Evolutionary conservation across 2,888 invertebrate genomes (phyloP), one percentile per base, ranked within the genome.

Genomic region (Thyatira batis): DNA sequence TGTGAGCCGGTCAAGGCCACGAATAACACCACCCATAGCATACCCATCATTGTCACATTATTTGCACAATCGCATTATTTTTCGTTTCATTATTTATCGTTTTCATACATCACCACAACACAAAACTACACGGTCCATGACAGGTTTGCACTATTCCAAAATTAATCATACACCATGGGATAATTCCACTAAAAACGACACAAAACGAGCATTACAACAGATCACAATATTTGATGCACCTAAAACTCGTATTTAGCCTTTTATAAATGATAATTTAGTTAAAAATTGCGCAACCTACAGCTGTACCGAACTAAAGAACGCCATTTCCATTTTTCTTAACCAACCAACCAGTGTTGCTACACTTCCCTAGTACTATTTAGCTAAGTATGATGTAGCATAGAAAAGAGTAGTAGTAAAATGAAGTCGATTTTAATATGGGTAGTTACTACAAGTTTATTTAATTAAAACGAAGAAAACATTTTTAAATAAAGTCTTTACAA

Each of bases 231-330:
- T 81, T 80, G 66, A 71, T 81, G 71, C 73, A 79, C 80, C 78
- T 78, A 73, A 73, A 82, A 75, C 69, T 77, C 79, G 69, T 70
- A 75, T 78, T 80, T 81, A 68, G 67, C 73, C 79, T 69, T 76
- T 80, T 79, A 83, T 84, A 84, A 75, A 78, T 81, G 82, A 81
- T 85, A 83, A 88, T 89, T 90, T 90, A 90, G 84, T 86, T 85
- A 80, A 83, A 90, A 91, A 91, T 92, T 92, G 92, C 92, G 92
- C 92, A 92, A 91, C 87, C 89, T 82, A 84, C 90, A 91, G 89
- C 90, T 91, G 89, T 88, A 87, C 73, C 77, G 82, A 89, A 89
- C 92, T 48, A 28, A 84, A 48, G 48, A 48, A 48, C 48, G 48
- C 48, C 48, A 48, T 48, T 48, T 27, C 84, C 84, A 85, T 84